These are phyloP conservation scores for Lissonota sp. DNA, from an alignment of 2,888 invertebrate genomes.

Conservation along the genomic window DNA sequence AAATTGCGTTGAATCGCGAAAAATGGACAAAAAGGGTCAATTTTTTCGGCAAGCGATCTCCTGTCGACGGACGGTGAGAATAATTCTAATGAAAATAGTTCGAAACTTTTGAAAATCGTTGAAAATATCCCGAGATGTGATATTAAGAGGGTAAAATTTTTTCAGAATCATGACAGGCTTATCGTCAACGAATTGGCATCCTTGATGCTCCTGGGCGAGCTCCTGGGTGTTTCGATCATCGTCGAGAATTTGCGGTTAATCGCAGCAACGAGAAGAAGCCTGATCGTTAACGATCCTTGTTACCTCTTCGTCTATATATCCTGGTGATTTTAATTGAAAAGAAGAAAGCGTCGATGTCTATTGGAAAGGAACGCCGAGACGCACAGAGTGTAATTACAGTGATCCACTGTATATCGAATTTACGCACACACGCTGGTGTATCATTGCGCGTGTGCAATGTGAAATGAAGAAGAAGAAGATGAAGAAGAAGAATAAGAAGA, in stretches of 20 bases:
- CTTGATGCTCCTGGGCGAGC: background rate
- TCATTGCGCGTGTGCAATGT: background rate
- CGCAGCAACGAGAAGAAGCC: background rate
- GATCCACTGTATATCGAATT: slow-evolving; percentile 37
- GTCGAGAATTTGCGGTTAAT: background rate
- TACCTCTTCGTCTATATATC: background rate
- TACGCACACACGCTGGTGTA: background rate
- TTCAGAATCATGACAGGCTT: background rate
- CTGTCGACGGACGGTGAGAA: no score
- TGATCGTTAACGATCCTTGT: slow-evolving; percentile 33
- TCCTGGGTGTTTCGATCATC: slow-evolving; percentile 6
- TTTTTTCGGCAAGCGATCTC: no score
- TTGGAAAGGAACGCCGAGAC: slow-evolving; percentile 12
- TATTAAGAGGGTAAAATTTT: background rate
- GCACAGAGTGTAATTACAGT: slow-evolving; percentile 32
- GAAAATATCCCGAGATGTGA: background rate
- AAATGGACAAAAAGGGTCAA: no score
- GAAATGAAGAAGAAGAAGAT: background rate
- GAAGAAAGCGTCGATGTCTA: slow-evolving; percentile 18
- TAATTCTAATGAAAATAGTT: no score
- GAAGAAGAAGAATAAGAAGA: background rate
- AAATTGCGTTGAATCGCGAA: no score
- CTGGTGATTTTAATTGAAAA: slow-evolving; percentile 24
- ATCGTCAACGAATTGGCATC: background rate
- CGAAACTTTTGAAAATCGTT: no score